phyloP scores from a whole-genome alignment of 1,140 invertebrate species.

The Oscheius sp. region DNA sequence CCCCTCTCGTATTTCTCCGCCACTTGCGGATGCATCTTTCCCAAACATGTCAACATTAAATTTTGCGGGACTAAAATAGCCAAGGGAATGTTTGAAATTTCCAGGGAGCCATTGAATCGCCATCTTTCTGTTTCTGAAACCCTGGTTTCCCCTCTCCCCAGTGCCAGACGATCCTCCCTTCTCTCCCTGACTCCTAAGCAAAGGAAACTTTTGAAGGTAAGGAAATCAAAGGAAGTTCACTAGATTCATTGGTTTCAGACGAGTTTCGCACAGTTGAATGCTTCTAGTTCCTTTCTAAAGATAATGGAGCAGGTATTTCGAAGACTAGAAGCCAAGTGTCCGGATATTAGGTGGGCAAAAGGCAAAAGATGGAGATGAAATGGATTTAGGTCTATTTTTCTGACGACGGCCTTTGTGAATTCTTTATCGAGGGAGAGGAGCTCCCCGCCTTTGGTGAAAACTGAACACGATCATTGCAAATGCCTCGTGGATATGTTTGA shows the following conservation, averaged over 20 bases:
- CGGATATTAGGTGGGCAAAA: slow-evolving; percentile 36
- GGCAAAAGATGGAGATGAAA: neutral
- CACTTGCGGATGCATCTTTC: too few relatives aligned
- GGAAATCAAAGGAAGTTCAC: neutral
- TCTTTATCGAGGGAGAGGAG: slow-evolving; percentile 34
- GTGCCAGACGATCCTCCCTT: slow-evolving; percentile 13
- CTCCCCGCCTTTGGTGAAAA: slow-evolving; percentile 37
- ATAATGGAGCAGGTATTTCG: slow-evolving; percentile 43
- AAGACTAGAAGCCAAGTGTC: slow-evolving; percentile 38
- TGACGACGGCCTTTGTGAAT: slow-evolving; percentile 42
- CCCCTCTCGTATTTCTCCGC: neutral
- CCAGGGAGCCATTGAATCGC: slow-evolving; percentile 24
- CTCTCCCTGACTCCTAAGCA: slow-evolving; percentile 33
- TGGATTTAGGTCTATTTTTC: slow-evolving; percentile 38
- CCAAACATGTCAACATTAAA: too few relatives aligned
- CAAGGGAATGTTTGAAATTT: slow-evolving; percentile 3
- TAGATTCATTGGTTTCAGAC: slow-evolving; percentile 15
- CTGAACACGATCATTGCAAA: slow-evolving; percentile 43
- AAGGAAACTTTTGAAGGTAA: slow-evolving; percentile 29
- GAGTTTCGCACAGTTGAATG: slow-evolving; percentile 29
- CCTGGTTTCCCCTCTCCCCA: slow-evolving; percentile 21
- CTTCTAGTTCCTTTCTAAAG: slow-evolving; percentile 30
- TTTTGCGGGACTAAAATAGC: too few relatives aligned
- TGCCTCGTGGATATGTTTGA: slow-evolving; percentile 41
- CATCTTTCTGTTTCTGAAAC: slow-evolving; percentile 36